phyloP scores from a whole-genome alignment of 2,113 vertebrate species.

The Suncus etruscus region DNA sequence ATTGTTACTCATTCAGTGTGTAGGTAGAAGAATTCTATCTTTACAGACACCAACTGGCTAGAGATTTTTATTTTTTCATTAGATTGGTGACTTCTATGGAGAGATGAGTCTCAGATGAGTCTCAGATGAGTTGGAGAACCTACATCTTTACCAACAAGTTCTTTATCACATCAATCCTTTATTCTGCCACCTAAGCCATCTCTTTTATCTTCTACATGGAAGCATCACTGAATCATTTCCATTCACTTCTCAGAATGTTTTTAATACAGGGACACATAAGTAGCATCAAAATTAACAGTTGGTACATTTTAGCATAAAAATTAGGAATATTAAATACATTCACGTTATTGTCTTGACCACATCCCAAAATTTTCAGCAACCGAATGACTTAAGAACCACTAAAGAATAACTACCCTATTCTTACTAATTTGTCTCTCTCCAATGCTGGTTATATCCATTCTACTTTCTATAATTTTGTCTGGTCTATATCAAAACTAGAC shows the following conservation, averaged over 20 bases:
- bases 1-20: background rate
- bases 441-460: background rate
- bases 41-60: conserved; percentile 8
- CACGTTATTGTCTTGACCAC: background rate
- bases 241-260: background rate
- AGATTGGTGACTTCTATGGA: conserved; percentile 56
- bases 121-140: conserved; percentile 7
- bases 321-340: background rate
- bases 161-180: conserved; percentile 4
- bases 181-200: background rate
- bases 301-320: background rate
- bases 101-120: too few relatives aligned
- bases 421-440: background rate
- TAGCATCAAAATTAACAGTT: background rate
- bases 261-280: background rate
- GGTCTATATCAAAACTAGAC: background rate
- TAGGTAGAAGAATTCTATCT: background rate
- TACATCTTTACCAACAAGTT: background rate
- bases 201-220: background rate
- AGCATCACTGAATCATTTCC: conserved; percentile 1
- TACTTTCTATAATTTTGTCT: background rate
- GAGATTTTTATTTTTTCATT: conserved; percentile 4
- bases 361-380: background rate
- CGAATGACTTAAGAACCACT: background rate
- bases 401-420: background rate